Percentiles rank a stretch among this genome's conserved stretches.
phyloP scores from a whole-genome alignment of 92 coral and sea anemone species.

The Palythoa grandis region DNA sequence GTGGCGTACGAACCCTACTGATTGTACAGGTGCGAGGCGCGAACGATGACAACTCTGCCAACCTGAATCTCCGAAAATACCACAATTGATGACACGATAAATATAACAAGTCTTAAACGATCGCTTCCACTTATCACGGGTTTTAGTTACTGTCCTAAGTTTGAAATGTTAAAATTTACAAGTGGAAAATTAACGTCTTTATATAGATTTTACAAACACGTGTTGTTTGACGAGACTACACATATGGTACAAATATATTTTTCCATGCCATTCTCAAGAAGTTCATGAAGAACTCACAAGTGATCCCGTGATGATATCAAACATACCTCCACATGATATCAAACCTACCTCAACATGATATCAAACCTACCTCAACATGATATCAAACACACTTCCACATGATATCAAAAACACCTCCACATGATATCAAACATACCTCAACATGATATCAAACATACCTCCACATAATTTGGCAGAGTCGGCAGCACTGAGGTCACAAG shows the following conservation, averaged over 20 bases:
- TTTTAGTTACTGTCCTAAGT: too few species aligned
- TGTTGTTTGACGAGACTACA: background rate
- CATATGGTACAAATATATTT: too few species aligned
- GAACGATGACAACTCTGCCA: too few species aligned
- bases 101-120: too few species aligned
- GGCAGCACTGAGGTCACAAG: conserved; percentile 65
- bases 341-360: conserved; percentile 63
- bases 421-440: background rate
- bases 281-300: too few species aligned
- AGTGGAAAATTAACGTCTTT: background rate
- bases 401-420: conserved; percentile 59
- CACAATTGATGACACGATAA: too few species aligned
- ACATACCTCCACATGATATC: conserved; percentile 63
- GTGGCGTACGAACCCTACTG: too few species aligned
- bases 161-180: too few species aligned
- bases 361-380: conserved; percentile 63
- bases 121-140: too few species aligned
- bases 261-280: too few species aligned
- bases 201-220: background rate
- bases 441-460: conserved; percentile 44
- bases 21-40: too few species aligned
- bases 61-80: too few species aligned
- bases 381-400: conserved; percentile 61
- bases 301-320: background rate
- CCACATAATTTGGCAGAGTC: conserved; percentile 64